A percentile compares a stretch with the other conserved stretches of the same genome.
Evolutionary conservation across 2,113 vertebrate species (phyloP).

Genomic region (Arizona elegans): DNA sequence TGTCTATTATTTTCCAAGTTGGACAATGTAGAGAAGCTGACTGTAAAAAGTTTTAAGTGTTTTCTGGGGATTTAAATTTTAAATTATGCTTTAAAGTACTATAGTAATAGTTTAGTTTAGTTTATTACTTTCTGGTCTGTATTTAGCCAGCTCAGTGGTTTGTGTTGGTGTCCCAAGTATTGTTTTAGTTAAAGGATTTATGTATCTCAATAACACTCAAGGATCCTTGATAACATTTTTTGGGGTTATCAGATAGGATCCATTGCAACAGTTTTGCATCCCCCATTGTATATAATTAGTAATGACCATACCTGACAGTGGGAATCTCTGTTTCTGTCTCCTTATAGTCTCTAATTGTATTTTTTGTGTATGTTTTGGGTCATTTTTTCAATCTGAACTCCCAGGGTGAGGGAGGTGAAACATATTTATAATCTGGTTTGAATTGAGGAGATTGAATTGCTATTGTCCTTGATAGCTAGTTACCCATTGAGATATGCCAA

Average conservation of each 20-base stretch:
- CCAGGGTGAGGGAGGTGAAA: neutral
- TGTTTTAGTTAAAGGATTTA: neutral
- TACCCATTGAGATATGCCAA: neutral
- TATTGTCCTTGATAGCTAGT: neutral
- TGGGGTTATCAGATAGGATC: neutral
- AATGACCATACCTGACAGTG: neutral
- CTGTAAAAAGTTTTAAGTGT: neutral
- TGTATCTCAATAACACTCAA: neutral
- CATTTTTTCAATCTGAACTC: neutral
- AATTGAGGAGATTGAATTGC: neutral
- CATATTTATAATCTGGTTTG: neutral
- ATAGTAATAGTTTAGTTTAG: neutral
- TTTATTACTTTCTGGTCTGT: neutral
- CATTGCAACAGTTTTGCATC: neutral
- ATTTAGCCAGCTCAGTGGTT: neutral
- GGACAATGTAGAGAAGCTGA: neutral
- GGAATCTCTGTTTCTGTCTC: neutral
- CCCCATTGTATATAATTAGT: neutral
- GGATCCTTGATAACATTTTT: neutral
- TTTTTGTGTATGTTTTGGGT: neutral
- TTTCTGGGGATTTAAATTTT: neutral
- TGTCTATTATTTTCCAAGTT: neutral
- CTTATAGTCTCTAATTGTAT: neutral
- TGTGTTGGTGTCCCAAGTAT: neutral
- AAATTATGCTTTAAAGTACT: neutral